Percentiles rank a stretch among this genome's conserved stretches.
These are phyloP conservation scores for Chiloscyllium punctatum DNA, from an alignment of 2,797 vertebrate genomes.

Conservation along the genomic window DNA sequence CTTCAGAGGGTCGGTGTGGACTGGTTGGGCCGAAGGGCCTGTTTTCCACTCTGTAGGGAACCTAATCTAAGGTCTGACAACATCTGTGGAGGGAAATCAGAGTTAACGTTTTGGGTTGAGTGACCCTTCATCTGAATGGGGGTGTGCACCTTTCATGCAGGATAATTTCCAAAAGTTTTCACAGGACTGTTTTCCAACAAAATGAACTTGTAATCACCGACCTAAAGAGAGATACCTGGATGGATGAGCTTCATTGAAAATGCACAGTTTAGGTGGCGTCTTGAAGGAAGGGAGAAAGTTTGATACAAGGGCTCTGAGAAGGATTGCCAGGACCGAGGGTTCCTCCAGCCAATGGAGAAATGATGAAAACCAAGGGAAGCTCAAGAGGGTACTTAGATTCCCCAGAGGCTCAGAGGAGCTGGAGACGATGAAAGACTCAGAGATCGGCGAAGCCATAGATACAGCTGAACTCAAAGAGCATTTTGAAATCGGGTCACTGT, in stretches of 20 bases:
- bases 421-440: not conserved
- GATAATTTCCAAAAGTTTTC: not conserved
- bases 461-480: not conserved
- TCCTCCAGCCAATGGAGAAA: not conserved
- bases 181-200: not conserved
- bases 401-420: not conserved
- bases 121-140: too few relatives aligned
- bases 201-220: not conserved
- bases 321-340: not conserved
- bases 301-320: too few relatives aligned
- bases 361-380: not conserved
- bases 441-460: not conserved
- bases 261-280: not conserved
- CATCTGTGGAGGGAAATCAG: too few relatives aligned
- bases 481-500: not conserved
- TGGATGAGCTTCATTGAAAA: not conserved
- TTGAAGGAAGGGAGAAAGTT: not conserved
- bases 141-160: not conserved
- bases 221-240: not conserved
- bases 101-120: too few relatives aligned
- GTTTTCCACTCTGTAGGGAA: too few relatives aligned
- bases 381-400: not conserved
- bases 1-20: too few relatives aligned
- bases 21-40: too few relatives aligned
- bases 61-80: too few relatives aligned